Evolutionary conservation across 2,888 invertebrate species (phyloP).

Genomic region (Hirtodrosophila alboralis): DNA sequence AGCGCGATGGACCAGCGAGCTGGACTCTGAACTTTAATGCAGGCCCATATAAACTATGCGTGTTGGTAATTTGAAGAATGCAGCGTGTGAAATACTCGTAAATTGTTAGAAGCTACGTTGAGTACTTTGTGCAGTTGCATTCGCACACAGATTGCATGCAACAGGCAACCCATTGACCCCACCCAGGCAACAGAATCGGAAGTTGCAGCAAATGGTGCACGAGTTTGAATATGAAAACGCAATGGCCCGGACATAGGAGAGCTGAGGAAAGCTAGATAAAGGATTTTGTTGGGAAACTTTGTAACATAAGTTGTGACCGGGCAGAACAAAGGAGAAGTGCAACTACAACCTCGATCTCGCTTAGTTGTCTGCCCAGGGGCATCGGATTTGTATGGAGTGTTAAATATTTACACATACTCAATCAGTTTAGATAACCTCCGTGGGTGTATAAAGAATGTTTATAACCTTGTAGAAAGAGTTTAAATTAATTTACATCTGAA

Average conservation of each 20-base stretch:
- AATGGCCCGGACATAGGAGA: conserved; percentile 10
- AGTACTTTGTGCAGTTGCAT: conserved; percentile 44
- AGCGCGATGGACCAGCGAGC: conserved; percentile 17
- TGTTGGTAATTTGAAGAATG: conserved; percentile 78
- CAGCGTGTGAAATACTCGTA: conserved; percentile 65
- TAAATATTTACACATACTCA: conserved; percentile 78
- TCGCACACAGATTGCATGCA: conserved; percentile 23
- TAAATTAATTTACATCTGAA: no score
- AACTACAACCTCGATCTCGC: conserved; percentile 44
- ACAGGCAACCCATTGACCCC: conserved; percentile 39
- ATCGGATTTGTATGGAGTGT: conserved; percentile 49
- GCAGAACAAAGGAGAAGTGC: conserved; percentile 51
- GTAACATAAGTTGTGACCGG: conserved; percentile 64
- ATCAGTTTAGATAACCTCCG: conserved; percentile 51
- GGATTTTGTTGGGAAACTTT: conserved; percentile 32
- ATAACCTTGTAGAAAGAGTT: no score
- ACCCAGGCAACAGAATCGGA: conserved; percentile 65
- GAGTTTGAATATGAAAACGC: conserved; percentile 38
- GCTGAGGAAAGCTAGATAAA: conserved; percentile 1
- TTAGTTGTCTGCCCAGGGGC: conserved; percentile 38
- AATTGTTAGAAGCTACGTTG: conserved; percentile 64
- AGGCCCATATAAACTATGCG: conserved; percentile 73
- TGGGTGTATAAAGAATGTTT: no score
- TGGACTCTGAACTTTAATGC: conserved; percentile 55
- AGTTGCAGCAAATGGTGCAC: conserved; percentile 74